Conservation (phyloP, 2,113 vertebrate species). For the Bostrychus sinensis region DNA sequence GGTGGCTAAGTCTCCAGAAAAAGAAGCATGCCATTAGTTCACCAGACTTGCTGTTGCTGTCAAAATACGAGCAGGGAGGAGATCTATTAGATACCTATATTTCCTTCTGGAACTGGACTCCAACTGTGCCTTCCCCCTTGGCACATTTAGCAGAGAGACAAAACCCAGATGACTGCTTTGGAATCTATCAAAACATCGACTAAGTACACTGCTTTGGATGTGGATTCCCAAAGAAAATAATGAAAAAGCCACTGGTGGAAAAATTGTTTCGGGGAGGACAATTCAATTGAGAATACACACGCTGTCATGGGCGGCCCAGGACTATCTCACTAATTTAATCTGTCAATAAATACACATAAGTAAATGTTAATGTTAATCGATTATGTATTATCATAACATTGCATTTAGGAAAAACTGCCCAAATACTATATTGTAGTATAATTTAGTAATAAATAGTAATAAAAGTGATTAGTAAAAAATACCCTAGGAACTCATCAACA, state of each 20-base stretch:
- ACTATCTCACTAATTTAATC: background rate
- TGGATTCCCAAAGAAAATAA: slow-evolving; percentile 76
- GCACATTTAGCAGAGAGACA: slow-evolving; percentile 69
- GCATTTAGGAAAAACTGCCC: too few relatives aligned
- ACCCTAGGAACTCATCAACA: too few relatives aligned
- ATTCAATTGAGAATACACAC: slow-evolving; percentile 57
- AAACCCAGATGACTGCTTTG: slow-evolving; percentile 77
- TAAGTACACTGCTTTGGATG: slow-evolving; percentile 77
- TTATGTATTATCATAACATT: background rate
- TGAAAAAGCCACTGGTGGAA: slow-evolving; percentile 70
- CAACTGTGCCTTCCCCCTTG: slow-evolving; percentile 56
- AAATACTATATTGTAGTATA: too few relatives aligned
- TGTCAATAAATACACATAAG: background rate
- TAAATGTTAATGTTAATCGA: background rate
- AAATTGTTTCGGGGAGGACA: slow-evolving; percentile 67
- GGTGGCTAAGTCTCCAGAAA: slow-evolving; percentile 53
- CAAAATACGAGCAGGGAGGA: slow-evolving; percentile 64
- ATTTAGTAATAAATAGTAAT: too few relatives aligned
- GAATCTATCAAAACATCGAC: slow-evolving; percentile 73
- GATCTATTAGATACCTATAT: slow-evolving; percentile 73
- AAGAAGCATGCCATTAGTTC: slow-evolving; percentile 69
- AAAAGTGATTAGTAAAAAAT: too few relatives aligned
- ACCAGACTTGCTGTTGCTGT: slow-evolving; percentile 68
- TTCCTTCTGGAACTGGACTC: slow-evolving; percentile 55
- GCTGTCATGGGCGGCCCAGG: slow-evolving; percentile 37